Evolutionary conservation across 2,113 vertebrate genomes (phyloP).

Genomic region (Plecturocebus donacophilus): DNA sequence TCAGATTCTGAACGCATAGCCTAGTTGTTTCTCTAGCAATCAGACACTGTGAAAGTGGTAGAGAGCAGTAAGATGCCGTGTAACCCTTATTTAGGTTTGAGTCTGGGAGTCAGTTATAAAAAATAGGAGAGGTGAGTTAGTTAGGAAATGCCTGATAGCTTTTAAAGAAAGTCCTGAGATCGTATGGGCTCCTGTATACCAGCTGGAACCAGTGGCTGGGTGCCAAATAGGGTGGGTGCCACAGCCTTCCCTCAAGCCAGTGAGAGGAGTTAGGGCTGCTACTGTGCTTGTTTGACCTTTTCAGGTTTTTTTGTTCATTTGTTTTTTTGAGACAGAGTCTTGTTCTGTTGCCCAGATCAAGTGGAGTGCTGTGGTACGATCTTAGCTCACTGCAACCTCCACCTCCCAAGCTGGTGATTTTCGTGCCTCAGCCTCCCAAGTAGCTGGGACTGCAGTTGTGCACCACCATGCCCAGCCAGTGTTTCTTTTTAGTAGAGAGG

Average conservation of each 20-base stretch:
- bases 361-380: no score
- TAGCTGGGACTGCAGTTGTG: no score
- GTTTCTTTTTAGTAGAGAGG: no score
- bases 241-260: background rate
- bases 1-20: no score
- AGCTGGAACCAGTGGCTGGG: rapidly evolving
- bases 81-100: background rate
- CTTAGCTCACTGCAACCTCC: no score
- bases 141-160: background rate
- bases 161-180: rapidly evolving
- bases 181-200: rapidly evolving
- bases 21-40: background rate
- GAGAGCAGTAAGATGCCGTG: rapidly evolving
- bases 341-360: no score
- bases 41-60: rapidly evolving
- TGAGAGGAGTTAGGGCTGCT: no score
- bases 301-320: background rate
- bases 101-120: background rate
- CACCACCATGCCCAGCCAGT: no score
- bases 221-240: rapidly evolving
- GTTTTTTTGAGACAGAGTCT: no score
- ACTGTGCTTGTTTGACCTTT: rapidly evolving
- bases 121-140: background rate
- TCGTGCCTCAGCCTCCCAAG: no score
- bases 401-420: no score